Evolutionary conservation across 2,797 vertebrate genomes (phyloP).

Genomic region (Spondyliosoma cantharus): DNA sequence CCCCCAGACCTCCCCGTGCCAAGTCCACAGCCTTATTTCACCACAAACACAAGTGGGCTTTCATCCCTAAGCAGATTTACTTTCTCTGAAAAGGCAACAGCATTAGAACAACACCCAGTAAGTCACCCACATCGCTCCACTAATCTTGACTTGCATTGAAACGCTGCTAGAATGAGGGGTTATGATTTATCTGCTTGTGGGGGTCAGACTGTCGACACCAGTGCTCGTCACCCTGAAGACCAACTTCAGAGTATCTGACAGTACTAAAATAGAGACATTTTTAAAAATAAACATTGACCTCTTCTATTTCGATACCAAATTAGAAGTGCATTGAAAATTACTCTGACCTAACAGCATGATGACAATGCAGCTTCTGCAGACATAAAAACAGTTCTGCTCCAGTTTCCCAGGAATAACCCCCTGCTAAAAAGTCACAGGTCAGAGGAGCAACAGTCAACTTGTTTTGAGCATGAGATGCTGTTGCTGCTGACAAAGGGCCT

Average conservation of each 20-base stretch:
- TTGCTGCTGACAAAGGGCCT: slow-evolving; percentile 9
- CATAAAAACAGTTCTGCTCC: slow-evolving; percentile 36
- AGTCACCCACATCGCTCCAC: slow-evolving; percentile 29
- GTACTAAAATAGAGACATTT: background rate
- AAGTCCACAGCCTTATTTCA: slow-evolving; percentile 44
- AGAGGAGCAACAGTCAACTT: slow-evolving; percentile 64
- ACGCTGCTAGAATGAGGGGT: slow-evolving; percentile 15
- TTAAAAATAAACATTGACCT: background rate
- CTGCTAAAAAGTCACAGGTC: slow-evolving; percentile 66
- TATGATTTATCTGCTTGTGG: background rate
- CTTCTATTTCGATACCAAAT: background rate
- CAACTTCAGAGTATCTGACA: background rate
- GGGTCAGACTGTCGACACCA: background rate
- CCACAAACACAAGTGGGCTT: slow-evolving; percentile 65
- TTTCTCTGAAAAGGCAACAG: slow-evolving; percentile 56
- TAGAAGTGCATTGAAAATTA: background rate
- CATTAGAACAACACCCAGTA: slow-evolving; percentile 51
- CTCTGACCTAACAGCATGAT: background rate
- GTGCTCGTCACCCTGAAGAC: background rate
- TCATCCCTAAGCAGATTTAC: slow-evolving; percentile 75
- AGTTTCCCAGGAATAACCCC: slow-evolving; percentile 60
- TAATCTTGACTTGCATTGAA: slow-evolving; percentile 13
- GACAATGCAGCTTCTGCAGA: background rate
- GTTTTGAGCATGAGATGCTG: slow-evolving; percentile 14
- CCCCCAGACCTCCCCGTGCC: slow-evolving; percentile 19